Conservation (phyloP, 2,113 vertebrate species). For the Ranitomeya variabilis region DNA sequence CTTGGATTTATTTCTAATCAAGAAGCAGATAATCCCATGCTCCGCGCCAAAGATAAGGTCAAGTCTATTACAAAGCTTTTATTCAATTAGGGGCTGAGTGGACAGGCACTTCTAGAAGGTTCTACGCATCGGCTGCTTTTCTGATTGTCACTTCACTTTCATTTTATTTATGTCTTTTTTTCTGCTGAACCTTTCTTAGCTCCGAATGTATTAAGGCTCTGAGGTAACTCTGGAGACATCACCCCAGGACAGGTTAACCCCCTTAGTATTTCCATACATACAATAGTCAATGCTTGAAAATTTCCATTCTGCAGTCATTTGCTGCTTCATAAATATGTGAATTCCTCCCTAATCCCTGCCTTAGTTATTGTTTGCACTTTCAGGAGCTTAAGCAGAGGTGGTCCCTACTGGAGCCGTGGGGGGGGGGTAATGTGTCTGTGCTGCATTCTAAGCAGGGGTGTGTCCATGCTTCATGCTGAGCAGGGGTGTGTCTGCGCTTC, state of each 20-base stretch:
- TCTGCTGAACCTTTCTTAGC: not conserved
- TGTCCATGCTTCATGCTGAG: too few relatives aligned
- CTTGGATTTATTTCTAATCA: not conserved
- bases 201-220: not conserved
- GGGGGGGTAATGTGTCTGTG: too few relatives aligned
- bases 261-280: too few relatives aligned
- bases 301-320: not conserved
- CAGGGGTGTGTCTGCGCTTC: too few relatives aligned
- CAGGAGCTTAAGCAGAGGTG: too few relatives aligned
- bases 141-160: not conserved
- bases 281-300: not conserved
- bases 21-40: not conserved
- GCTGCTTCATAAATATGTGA: not conserved
- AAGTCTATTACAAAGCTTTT: constrained; percentile 13
- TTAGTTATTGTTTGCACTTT: too few relatives aligned
- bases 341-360: too few relatives aligned
- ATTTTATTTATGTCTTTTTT: not conserved
- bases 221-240: too few relatives aligned
- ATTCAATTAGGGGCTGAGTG: not conserved
- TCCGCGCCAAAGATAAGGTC: not conserved
- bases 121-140: not conserved
- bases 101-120: not conserved
- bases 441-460: too few relatives aligned
- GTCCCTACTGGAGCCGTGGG: too few relatives aligned
- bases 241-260: too few relatives aligned